Conservation (phyloP, 2,888 invertebrate species). For the Homarus gammarus region DNA sequence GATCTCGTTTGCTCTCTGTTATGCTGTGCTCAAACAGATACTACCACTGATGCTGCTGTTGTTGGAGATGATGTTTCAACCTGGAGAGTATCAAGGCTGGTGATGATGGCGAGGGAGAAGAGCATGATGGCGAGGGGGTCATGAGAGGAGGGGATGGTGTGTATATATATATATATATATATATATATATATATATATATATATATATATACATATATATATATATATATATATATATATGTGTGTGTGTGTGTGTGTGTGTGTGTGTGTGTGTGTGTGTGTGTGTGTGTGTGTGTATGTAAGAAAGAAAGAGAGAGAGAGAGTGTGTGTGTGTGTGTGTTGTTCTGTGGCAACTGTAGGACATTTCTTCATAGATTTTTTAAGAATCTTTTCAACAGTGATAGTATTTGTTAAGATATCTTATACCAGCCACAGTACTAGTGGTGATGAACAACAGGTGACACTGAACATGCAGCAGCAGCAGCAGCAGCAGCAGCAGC, state of each 20-base stretch:
- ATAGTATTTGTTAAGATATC: too few relatives aligned
- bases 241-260: constrained; percentile 15
- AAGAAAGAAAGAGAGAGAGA: too few relatives aligned
- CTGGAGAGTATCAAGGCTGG: neutral
- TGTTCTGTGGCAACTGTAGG: too few relatives aligned
- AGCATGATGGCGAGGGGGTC: neutral
- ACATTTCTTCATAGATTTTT: too few relatives aligned
- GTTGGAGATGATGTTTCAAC: neutral
- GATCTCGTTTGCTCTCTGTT: neutral
- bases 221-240: neutral
- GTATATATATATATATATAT: neutral
- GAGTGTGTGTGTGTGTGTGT: too few relatives aligned
- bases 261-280: constrained; percentile 4
- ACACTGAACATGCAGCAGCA: too few relatives aligned
- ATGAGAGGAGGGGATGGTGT: neutral
- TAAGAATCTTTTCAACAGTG: too few relatives aligned
- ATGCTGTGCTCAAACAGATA: neutral
- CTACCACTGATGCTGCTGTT: neutral
- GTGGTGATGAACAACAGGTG: too few relatives aligned
- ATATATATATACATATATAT: constrained; percentile 4
- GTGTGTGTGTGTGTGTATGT: neutral
- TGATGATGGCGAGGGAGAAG: neutral
- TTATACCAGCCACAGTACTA: too few relatives aligned
- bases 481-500: too few relatives aligned
- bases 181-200: neutral